Percentiles rank a stretch among this genome's conserved stretches.
Conservation (phyloP, 2,797 vertebrate species). For the Tinamus major region DNA sequence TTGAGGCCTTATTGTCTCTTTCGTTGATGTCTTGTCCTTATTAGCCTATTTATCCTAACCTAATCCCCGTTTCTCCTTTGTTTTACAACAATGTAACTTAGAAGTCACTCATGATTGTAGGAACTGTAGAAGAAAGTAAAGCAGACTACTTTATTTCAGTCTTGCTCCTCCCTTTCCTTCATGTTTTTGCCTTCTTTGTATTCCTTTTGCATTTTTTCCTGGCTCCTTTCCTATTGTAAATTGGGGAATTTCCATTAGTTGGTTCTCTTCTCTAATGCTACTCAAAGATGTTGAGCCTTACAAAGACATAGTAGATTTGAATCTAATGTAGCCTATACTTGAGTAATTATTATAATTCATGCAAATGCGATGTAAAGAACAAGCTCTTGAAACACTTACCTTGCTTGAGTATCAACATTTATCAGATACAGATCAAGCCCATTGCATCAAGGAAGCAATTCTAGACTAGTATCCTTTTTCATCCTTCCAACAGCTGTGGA, state of each 20-base stretch:
- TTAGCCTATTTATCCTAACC: slow-evolving; percentile 8
- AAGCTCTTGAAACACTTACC: not conserved
- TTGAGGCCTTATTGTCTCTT: slow-evolving; percentile 44
- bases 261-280: not conserved
- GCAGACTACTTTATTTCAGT: not conserved
- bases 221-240: not conserved
- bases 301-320: not conserved
- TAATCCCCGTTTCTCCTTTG: not conserved
- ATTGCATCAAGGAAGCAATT: not conserved
- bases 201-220: not conserved
- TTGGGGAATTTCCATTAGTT: not conserved
- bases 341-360: slow-evolving; percentile 34
- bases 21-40: not conserved
- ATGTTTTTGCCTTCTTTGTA: not conserved
- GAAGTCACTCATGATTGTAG: not conserved
- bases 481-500: not conserved
- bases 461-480: not conserved
- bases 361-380: slow-evolving; percentile 28
- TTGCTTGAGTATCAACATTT: not conserved
- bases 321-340: not conserved
- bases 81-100: not conserved
- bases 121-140: not conserved
- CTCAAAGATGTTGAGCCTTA: not conserved
- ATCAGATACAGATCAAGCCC: slow-evolving; percentile 5
- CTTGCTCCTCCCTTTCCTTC: not conserved